Base-by-base conservation (phyloP, 2,797 vertebrate genomes). In the Epinephelus coioides region DNA sequence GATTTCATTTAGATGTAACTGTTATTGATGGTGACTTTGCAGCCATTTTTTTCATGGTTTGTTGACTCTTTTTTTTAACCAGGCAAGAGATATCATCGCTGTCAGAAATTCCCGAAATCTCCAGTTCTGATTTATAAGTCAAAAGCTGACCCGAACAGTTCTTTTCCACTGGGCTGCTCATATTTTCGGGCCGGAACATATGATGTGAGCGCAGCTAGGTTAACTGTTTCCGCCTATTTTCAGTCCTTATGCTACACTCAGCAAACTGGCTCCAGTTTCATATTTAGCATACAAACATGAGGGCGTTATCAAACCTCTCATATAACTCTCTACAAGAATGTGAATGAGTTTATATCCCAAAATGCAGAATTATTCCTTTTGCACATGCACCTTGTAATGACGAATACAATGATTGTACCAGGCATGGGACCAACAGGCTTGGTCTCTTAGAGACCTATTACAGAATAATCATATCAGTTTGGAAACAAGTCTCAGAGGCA, bases 401-500 rank as follows among this genome's bases (percentile, higher is more conserved):
- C 81, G 69, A 71, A 84, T 87, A 80, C 51, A 87, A 54, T 50
- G 40, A 60, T 21, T 53, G 54, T 43, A 68, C 61, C 73, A 74
- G 67, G 72, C 47, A 60, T 9, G 40, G 62, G 72, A 72, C 69
- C 72, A 76, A 59, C 64, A 62, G 53, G 21, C 72, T 67, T 11
- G 17, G 65, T 87, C 78, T 86, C 85, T 74, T 61, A 44, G 63
- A 83, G 78, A 86, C 73, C 49, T 62, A 79, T 73, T 78, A 81
- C n/a, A 84, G 64, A 79, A 75, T 53, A 84, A 85, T 87, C 84
- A 72, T 46, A 77, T 69, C 76, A 73, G 68, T 69, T 69, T 69
- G 54, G 62, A 85, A 63, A 78, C 63, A 89, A 81, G 69, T 85
- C 82, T 90, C 79, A 55, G 72, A 61, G 85, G 88, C 77, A 46